Evolutionary conservation across 2,888 invertebrate genomes (phyloP), one percentile per base, ranked within the genome.

Genomic region (Dynastes grantii): DNA sequence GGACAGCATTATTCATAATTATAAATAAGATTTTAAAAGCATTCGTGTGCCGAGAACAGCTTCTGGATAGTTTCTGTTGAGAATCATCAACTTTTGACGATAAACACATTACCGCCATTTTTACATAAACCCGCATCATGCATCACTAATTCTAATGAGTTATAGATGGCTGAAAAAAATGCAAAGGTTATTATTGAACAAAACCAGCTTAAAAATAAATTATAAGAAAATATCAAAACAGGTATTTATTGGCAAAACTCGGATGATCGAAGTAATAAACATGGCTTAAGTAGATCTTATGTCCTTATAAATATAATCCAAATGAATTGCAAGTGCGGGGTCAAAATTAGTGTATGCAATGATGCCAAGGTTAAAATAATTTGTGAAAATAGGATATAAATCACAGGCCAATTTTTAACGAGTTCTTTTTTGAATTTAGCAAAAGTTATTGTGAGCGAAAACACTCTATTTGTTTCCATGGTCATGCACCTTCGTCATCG

Each of bases 11-110:
- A 75, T 75, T 75, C 61, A 61, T 61, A 75, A 75, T 75, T 73
- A 75, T 75, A 75, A 75, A 61, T 73, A 61, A 45, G 61, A 37
- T 73, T 61, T 75, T 75, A 63, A 75, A 75, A 75, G 73, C 73
- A 45, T 75, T 75, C 61, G 22, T 40, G 61, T 40, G 45, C 49
- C 45, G 73, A 75, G 61, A 75, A 61, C 73, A 61, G 61, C 45
- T 75, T 75, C 73, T 75, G 73, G 73, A 63, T 75, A 75, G 61
- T 75, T 61, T 75, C 73, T 40, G 45, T 49, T 45, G 73, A 75
- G 37, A 61, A 58, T 55, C 73, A 45, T 61, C 61, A 61, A 27
- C 45, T 49, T 75, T 51, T 75, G 73, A 75, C 45, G 73, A 75
- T 75, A 49, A 75, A 75, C 73, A 75, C 61, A 49, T 61, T 75